These are phyloP conservation scores for Mastomys natalensis DNA, from an alignment of 2,113 vertebrate species.

Conservation along the genomic window DNA sequence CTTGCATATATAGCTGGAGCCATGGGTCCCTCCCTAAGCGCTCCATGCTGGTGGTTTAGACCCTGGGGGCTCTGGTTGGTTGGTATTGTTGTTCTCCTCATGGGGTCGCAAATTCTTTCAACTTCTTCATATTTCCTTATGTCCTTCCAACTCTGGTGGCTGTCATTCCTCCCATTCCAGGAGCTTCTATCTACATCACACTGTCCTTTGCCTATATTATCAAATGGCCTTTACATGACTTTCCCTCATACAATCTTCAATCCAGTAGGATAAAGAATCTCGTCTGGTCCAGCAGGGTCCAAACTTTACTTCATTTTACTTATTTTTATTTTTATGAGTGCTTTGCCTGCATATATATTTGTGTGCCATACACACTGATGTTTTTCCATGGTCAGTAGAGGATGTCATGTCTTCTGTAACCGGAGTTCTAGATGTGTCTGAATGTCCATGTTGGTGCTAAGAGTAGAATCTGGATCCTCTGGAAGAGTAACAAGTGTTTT, in stretches of 20 bases:
- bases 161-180: background rate
- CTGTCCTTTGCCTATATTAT: background rate
- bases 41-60: too few relatives aligned
- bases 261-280: background rate
- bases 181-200: background rate
- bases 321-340: background rate
- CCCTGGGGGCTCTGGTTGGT: too few relatives aligned
- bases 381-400: background rate
- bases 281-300: too few relatives aligned
- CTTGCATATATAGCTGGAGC: too few relatives aligned
- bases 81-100: too few relatives aligned
- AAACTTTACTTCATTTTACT: background rate
- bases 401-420: background rate
- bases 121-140: background rate
- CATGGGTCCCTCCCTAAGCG: too few relatives aligned
- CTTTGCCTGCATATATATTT: background rate
- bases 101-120: too few relatives aligned
- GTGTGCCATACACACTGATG: background rate
- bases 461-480: background rate
- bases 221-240: background rate
- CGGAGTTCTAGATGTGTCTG: background rate
- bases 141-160: background rate
- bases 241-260: background rate
- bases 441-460: background rate
- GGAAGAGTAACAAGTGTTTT: too few relatives aligned